These are phyloP conservation scores for Nephrocerus scutellatus DNA, from an alignment of 2,888 invertebrate genomes.

Conservation along the genomic window DNA sequence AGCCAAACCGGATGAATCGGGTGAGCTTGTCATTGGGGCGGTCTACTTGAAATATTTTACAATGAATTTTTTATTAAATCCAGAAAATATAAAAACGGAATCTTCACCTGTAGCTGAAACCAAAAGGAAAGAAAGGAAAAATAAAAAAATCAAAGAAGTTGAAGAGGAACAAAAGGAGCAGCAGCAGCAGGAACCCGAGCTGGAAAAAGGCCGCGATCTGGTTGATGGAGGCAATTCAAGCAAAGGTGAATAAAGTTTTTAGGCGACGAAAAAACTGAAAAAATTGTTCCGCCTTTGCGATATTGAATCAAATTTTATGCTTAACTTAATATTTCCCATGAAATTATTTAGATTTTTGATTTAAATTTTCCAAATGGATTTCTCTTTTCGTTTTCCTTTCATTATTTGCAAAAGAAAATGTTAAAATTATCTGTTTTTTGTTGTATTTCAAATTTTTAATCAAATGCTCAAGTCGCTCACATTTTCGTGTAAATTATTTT, in stretches of 20 bases:
- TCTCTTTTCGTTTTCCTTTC: constrained; percentile 4
- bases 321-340: no score
- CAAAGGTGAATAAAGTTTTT: background rate
- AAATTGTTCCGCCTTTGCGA: no score
- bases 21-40: no score
- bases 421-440: background rate
- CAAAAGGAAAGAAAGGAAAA: constrained; percentile 12
- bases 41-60: no score
- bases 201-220: constrained; percentile 16
- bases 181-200: constrained; percentile 1
- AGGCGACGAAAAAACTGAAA: constrained; percentile 16
- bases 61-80: no score
- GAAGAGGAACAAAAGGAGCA: background rate
- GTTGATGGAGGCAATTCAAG: constrained; percentile 7
- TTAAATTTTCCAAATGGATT: no score
- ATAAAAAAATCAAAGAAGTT: background rate
- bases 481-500: background rate
- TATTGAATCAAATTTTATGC: no score
- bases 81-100: no score
- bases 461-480: background rate
- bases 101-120: no score
- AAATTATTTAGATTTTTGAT: no score
- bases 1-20: no score
- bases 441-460: background rate
- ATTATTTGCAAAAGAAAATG: background rate